Evolutionary conservation across 2,888 invertebrate species (phyloP).

Genomic region (Leucania comma): DNA sequence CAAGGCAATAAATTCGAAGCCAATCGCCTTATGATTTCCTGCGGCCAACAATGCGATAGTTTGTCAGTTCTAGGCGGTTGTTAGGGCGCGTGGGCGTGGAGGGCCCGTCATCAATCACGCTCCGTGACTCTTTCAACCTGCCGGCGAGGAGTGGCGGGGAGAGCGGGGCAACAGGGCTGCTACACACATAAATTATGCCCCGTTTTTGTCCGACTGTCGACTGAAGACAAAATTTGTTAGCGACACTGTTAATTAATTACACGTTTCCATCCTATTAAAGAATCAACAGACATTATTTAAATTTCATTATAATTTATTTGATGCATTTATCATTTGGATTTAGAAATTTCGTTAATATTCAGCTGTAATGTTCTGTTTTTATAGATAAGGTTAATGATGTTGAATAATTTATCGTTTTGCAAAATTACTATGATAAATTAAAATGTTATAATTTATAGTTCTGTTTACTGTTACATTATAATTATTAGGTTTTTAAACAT

Average conservation of each 20-base stretch:
- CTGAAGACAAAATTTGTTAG: constrained; percentile 86
- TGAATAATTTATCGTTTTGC: constrained; percentile 54
- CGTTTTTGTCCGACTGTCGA: constrained; percentile 84
- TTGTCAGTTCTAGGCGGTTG: constrained; percentile 87
- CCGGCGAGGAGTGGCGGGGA: constrained; percentile 73
- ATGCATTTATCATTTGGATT: constrained; percentile 60
- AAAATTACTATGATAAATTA: constrained; percentile 40
- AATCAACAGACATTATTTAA: constrained; percentile 67
- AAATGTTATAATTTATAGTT: constrained; percentile 41
- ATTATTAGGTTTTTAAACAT: constrained; percentile 8
- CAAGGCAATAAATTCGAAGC: constrained; percentile 79
- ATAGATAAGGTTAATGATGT: constrained; percentile 51
- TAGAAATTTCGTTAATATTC: constrained; percentile 57
- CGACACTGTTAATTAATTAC: constrained; percentile 86
- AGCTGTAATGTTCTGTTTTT: constrained; percentile 47
- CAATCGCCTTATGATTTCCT: constrained; percentile 83
- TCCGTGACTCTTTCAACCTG: constrained; percentile 90
- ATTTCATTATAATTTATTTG: constrained; percentile 65
- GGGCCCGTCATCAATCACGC: constrained; percentile 87
- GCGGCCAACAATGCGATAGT: constrained; percentile 82
- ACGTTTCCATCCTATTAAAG: constrained; percentile 71
- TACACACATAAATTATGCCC: constrained; percentile 84
- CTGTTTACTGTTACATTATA: constrained; percentile 8
- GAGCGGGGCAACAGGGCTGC: constrained; percentile 75
- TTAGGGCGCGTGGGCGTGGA: constrained; percentile 83